These are phyloP conservation scores for Zophobas atratus DNA, from an alignment of 1,140 invertebrate genomes.

Conservation along the genomic window DNA sequence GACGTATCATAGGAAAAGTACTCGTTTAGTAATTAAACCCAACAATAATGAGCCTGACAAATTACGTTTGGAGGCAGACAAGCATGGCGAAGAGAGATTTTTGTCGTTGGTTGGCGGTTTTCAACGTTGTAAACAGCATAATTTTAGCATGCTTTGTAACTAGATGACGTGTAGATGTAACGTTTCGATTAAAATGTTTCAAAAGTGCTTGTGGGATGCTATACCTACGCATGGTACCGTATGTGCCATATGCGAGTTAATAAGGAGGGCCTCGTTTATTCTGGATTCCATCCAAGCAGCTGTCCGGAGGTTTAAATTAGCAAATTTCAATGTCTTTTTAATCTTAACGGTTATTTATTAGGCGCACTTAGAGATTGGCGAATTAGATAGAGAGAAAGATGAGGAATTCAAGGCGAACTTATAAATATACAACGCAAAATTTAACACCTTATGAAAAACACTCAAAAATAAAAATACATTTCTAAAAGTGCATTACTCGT, in stretches of 20 bases:
- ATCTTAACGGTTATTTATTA: conserved; percentile 46
- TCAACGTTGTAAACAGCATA: conserved; percentile 43
- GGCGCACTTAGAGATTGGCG: conserved; percentile 43
- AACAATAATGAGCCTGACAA: conserved; percentile 45
- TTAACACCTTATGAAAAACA: no score
- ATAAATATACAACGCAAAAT: conserved; percentile 6
- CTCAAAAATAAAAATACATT: no score
- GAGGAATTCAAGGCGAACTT: conserved; percentile 11
- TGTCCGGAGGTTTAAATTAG: conserved; percentile 53
- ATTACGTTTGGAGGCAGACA: conserved; percentile 31
- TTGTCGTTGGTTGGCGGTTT: background rate
- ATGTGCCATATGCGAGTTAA: conserved; percentile 45
- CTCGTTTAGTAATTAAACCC: conserved; percentile 43
- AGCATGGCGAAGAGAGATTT: conserved; percentile 16
- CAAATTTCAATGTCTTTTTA: conserved; percentile 49
- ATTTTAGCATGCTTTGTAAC: conserved; percentile 44
- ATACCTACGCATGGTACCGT: conserved; percentile 1
- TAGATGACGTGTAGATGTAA: conserved; percentile 45
- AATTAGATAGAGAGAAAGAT: conserved; percentile 31
- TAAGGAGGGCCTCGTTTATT: conserved; percentile 46
- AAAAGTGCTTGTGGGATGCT: conserved; percentile 18
- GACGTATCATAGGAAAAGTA: conserved; percentile 26
- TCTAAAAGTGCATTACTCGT: no score
- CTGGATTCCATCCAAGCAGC: conserved; percentile 50
- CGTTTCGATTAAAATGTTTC: conserved; percentile 47